Percentiles rank a stretch among this genome's conserved stretches.
Conservation (phyloP, 2,113 vertebrate species). For the Xenopus borealis region DNA sequence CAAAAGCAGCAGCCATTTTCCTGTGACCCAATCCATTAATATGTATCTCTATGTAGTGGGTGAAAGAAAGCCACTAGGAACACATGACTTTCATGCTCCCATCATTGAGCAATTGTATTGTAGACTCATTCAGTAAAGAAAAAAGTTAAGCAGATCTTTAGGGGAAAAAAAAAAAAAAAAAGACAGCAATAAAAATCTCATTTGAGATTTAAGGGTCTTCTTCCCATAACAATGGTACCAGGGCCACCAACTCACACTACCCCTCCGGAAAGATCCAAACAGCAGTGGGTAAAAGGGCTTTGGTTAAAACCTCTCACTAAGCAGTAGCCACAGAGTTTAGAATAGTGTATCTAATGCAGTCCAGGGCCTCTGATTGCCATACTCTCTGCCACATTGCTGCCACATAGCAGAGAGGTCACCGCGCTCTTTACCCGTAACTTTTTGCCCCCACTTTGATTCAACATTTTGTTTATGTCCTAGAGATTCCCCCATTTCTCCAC, state of each 20-base stretch:
- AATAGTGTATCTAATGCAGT: conserved; percentile 19
- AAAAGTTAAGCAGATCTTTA: neutral
- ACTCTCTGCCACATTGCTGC: neutral
- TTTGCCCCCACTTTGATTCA: neutral
- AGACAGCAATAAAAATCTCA: neutral
- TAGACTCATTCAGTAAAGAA: too few relatives aligned
- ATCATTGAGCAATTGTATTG: too few relatives aligned
- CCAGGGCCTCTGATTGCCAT: neutral
- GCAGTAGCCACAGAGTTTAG: conserved; percentile 15
- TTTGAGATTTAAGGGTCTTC: neutral
- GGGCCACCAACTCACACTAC: neutral
- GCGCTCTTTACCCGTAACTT: neutral
- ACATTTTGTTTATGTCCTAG: conserved; percentile 54
- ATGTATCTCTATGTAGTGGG: neutral
- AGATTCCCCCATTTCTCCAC: conserved; percentile 88
- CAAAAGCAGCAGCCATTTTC: neutral
- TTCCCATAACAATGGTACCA: neutral
- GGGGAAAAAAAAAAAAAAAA: neutral
- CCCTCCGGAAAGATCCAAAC: neutral
- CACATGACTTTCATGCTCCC: too few relatives aligned
- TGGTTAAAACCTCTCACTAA: conserved; percentile 6
- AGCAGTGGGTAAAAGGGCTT: conserved; percentile 2
- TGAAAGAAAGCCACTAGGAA: neutral
- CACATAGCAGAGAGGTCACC: neutral
- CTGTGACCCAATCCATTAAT: neutral